Conservation (phyloP, 2,113 vertebrate genomes). For the Scopus umbretta region DNA sequence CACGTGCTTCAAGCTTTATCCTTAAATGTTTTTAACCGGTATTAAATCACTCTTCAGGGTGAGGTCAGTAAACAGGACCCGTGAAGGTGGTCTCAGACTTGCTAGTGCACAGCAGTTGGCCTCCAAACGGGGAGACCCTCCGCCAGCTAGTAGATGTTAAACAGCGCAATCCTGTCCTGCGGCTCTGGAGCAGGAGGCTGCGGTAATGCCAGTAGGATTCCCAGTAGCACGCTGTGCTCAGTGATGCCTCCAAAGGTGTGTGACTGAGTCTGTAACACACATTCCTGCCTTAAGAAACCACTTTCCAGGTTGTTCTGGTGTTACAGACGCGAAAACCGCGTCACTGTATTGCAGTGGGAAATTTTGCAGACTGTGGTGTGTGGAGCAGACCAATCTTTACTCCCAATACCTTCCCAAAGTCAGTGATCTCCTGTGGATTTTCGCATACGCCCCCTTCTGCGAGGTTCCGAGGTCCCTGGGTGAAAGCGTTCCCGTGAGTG, state of each 20-base stretch:
- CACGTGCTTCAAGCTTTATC: neutral
- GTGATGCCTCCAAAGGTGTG: neutral
- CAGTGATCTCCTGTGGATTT: neutral
- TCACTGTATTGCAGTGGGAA: neutral
- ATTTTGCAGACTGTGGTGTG: neutral
- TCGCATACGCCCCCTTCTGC: rapidly evolving
- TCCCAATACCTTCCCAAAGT: neutral
- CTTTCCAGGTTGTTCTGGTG: neutral
- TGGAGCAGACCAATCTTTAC: neutral
- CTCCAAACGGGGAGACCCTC: neutral
- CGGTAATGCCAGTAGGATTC: neutral
- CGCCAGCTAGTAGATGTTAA: rapidly evolving
- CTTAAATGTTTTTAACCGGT: neutral
- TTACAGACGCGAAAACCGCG: rapidly evolving
- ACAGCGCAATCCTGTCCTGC: rapidly evolving
- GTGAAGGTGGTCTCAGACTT: neutral
- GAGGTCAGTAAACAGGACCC: neutral
- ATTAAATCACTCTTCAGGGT: too few relatives aligned
- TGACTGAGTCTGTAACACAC: neutral
- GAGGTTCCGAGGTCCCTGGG: neutral
- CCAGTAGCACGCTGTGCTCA: rapidly evolving
- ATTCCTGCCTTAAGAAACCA: neutral
- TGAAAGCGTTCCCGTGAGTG: rapidly evolving
- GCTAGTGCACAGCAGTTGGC: too few relatives aligned
- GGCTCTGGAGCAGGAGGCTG: neutral